Percentiles rank a stretch among this genome's conserved stretches.
These are phyloP conservation scores for Proctacanthus coquilletti DNA, from an alignment of 1,140 invertebrate genomes.

Conservation along the genomic window DNA sequence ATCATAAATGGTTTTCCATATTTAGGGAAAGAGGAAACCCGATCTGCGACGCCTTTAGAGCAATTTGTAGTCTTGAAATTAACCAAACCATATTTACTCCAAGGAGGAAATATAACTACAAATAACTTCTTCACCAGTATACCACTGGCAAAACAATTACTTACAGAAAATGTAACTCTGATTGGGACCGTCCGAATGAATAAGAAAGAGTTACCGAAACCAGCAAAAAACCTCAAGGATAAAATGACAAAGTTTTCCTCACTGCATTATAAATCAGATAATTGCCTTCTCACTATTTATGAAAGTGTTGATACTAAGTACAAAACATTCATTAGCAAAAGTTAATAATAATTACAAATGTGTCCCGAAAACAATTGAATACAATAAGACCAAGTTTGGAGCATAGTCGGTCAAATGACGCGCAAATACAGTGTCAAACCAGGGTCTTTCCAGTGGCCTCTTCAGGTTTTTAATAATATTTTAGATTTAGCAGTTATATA, in stretches of 20 bases:
- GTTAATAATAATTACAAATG: constrained; percentile 7
- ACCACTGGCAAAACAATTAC: constrained; percentile 10
- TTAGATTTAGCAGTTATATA: constrained; percentile 16
- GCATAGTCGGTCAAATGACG: constrained; percentile 8
- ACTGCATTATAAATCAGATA: constrained; percentile 8
- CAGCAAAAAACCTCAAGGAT: constrained; percentile 9
- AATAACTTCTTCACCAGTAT: constrained; percentile 17
- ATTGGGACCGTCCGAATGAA: constrained; percentile 9
- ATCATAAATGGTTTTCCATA: constrained; percentile 20
- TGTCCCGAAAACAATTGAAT: constrained; percentile 10
- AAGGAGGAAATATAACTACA: constrained; percentile 15
- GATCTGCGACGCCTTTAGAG: constrained; percentile 5
- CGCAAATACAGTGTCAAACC: constrained; percentile 11
- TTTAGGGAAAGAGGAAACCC: constrained; percentile 15
- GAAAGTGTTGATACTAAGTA: constrained; percentile 11
- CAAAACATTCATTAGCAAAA: constrained; percentile 8
- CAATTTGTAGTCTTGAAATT: constrained; percentile 12
- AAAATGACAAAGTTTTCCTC: constrained; percentile 8
- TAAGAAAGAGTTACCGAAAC: constrained; percentile 8
- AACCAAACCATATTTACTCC: constrained; percentile 11
- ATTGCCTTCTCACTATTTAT: constrained; percentile 10
- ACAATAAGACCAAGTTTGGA: constrained; percentile 13
- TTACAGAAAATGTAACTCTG: constrained; percentile 8
- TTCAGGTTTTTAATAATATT: constrained; percentile 18
- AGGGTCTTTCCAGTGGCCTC: constrained; percentile 13